Percentiles rank a stretch among this genome's conserved stretches.
Conservation (phyloP, 1,140 invertebrate genomes). For the Drosophila ohnishii region DNA sequence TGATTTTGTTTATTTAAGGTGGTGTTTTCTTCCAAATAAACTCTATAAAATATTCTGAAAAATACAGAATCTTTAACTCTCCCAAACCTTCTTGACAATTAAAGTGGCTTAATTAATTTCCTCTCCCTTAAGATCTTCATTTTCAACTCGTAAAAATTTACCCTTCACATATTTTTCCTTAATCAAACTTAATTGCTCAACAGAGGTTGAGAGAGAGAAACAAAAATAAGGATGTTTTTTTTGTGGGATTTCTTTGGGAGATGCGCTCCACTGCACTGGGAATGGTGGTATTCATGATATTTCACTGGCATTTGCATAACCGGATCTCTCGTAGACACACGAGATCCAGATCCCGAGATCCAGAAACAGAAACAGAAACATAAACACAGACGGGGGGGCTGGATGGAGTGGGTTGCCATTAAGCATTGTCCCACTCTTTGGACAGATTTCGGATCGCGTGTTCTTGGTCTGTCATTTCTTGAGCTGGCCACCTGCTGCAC, state of each 20-base stretch:
- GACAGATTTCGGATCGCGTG: constrained; percentile 43
- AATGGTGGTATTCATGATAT: constrained; percentile 66
- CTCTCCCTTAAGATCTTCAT: not conserved
- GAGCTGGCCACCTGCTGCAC: constrained; percentile 64
- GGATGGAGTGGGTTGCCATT: constrained; percentile 31
- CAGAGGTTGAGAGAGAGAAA: not conserved
- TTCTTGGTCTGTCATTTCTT: constrained; percentile 49
- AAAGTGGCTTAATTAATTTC: constrained; percentile 8
- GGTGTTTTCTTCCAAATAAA: not conserved
- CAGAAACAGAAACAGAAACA: constrained; percentile 9
- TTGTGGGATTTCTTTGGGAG: constrained; percentile 24
- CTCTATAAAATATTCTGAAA: too few relatives aligned
- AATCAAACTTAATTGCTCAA: constrained; percentile 70
- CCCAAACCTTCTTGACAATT: not conserved
- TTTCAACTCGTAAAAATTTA: constrained; percentile 14
- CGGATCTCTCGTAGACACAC: constrained; percentile 58
- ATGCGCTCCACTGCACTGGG: constrained; percentile 30
- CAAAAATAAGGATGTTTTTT: constrained; percentile 40
- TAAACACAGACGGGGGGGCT: constrained; percentile 3
- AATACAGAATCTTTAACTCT: not conserved
- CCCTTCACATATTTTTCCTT: constrained; percentile 34
- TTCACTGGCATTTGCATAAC: constrained; percentile 70
- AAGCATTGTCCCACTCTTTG: constrained; percentile 50
- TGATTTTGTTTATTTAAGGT: not conserved
- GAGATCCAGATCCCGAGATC: constrained; percentile 3